Evolutionary conservation across 2,888 invertebrate genomes (phyloP).

Genomic region (Balanococcus diminutus): DNA sequence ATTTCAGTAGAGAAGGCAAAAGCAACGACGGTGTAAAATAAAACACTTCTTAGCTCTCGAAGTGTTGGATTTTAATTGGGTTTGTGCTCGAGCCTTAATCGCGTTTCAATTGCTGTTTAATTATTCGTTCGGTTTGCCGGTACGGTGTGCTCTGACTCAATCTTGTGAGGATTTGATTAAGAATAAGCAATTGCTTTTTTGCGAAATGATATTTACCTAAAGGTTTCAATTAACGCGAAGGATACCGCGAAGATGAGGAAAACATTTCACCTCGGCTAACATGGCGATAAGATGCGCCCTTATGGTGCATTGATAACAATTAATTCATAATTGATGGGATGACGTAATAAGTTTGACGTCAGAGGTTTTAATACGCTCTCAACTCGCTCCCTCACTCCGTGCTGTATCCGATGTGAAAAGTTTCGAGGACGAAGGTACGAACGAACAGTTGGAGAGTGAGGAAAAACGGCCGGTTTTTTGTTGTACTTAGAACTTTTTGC

Average conservation of each 20-base stretch:
- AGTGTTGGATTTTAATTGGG: constrained; percentile 15
- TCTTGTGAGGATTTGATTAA: neutral
- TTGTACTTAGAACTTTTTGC: neutral
- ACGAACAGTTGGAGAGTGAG: neutral
- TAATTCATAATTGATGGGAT: constrained; percentile 35
- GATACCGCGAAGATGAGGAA: neutral
- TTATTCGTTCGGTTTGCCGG: neutral
- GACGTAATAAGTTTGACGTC: constrained; percentile 34
- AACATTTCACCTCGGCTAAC: neutral
- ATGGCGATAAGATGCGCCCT: neutral
- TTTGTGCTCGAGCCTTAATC: neutral
- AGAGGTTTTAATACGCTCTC: neutral
- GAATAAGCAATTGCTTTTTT: neutral
- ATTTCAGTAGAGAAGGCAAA: neutral
- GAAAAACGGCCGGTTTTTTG: neutral
- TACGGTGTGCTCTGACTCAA: neutral
- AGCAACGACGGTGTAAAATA: neutral
- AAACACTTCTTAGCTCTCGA: neutral
- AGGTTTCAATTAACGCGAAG: no score
- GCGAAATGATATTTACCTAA: neutral
- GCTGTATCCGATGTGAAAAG: neutral
- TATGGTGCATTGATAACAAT: constrained; percentile 2
- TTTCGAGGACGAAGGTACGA: constrained; percentile 3
- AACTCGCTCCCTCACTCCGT: neutral
- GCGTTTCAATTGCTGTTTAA: constrained; percentile 4